Base-by-base conservation (phyloP, 2,113 vertebrate genomes). In the Nettapus auritus region DNA sequence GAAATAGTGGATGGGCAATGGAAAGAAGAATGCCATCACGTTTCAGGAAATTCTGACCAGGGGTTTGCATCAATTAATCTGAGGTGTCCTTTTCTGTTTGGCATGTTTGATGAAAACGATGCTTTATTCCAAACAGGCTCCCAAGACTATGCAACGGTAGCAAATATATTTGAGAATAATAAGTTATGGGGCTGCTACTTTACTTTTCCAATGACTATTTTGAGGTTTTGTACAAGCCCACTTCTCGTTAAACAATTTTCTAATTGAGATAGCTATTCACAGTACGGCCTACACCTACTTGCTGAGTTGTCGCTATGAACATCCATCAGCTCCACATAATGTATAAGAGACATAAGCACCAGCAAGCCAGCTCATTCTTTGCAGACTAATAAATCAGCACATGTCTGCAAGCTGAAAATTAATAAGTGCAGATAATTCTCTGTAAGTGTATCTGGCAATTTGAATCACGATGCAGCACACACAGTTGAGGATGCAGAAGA, bases 321-420 rank as follows among this genome's bases (percentile, higher is more conserved):
- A 82, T 80, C 55, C 55, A 91, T 77, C 71, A 64, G 25, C 52
- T 93, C 68, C 81, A 17, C 36, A 60, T 87, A 74, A 77, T 33
- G 12, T 44, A 9, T 67, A 29, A 84, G 23, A 90, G 22, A 57
- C 46, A 66, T 29, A 77, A 76, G 70, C 52, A 74, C 77, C 42
- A 25, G 46, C 52, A 77, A 93, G n/a, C 36, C 59, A 59, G 40
- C 13, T 85, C 91, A 93, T 88, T 75, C 46, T 78, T 75, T 63
- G 56, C 38, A 80, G 59, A 73, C 44, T 88, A 89, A 89, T 88
- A 86, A 80, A 95, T 87, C 50, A 74, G 36, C 22, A 38, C 15
- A 11, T 13, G 22, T 82, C 59, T 77, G 86, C 75, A 74, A 90
- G 50, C 20, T 81, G 81, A 95, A 93, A 94, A 89, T 93, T 82